A percentile compares a stretch with the other conserved stretches of the same genome.
These are phyloP conservation scores for Sycophaga agraensis DNA, from an alignment of 1,140 invertebrate species.

Conservation along the genomic window DNA sequence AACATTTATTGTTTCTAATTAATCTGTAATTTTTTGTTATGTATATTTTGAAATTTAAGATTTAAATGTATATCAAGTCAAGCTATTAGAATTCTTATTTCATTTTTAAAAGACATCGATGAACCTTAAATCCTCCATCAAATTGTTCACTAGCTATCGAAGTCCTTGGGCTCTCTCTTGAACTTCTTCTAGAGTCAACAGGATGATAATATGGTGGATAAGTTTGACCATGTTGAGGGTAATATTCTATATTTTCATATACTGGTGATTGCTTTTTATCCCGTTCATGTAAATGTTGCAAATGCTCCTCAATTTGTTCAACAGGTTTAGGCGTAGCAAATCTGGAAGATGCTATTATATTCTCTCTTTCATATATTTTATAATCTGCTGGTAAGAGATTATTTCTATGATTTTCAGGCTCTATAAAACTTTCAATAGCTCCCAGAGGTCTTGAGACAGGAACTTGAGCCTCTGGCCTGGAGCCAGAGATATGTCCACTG, in stretches of 20 bases:
- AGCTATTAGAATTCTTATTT: too few relatives aligned
- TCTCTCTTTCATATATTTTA: constrained; percentile 66
- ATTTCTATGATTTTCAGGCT: constrained; percentile 42
- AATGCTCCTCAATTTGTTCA: constrained; percentile 56
- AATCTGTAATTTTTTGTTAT: too few relatives aligned
- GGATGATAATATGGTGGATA: constrained; percentile 68
- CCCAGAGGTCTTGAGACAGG: constrained; percentile 49
- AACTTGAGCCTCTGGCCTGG: constrained; percentile 52
- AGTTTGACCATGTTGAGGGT: constrained; percentile 56
- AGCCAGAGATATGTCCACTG: constrained; percentile 36
- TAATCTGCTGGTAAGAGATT: constrained; percentile 53
- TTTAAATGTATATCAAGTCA: too few relatives aligned
- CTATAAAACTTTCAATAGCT: constrained; percentile 61
- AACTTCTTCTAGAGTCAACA: constrained; percentile 49
- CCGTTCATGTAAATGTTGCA: constrained; percentile 37
- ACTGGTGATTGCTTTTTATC: constrained; percentile 61
- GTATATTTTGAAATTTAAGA: too few relatives aligned
- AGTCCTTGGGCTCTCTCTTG: constrained; percentile 47
- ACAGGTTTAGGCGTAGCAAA: constrained; percentile 75
- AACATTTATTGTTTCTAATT: too few relatives aligned
- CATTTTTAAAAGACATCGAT: too few relatives aligned
- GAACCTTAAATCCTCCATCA: constrained; percentile 57
- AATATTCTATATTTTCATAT: constrained; percentile 82
- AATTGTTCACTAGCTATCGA: constrained; percentile 59
- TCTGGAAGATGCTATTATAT: constrained; percentile 72